Base-by-base conservation (phyloP, 2,888 invertebrate species). In the Dynastes grantii region DNA sequence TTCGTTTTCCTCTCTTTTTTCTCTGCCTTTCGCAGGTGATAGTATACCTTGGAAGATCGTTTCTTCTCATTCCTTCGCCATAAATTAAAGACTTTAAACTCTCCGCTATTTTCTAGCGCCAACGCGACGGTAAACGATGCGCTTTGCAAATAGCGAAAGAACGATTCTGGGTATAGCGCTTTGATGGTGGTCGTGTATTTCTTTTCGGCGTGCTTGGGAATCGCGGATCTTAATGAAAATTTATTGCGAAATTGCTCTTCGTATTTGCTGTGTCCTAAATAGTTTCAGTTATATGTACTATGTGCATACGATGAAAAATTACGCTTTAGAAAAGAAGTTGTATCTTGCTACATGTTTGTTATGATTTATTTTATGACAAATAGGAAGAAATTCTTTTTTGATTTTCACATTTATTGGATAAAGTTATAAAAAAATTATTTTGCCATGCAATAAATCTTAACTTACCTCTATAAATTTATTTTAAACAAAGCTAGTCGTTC, bases 1-100 rank as follows among this genome's bases (percentile, higher is more conserved):
- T 37, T 37, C 32, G 32, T 37, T 37, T 37, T 5, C 32, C 32
- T 37, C 2, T 53, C 53, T 9, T 53, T 53, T n/a, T 53, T n/a
- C 16, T 53, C 3, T 16, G 6, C 53, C 5, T 53, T 53, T 37
- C 32, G n/a, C 53, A 53, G 53, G n/a, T 53, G n/a, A 53, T 53
- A 53, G 53, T 53, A n/a, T 16, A 16, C 16, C 32, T 37, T 37
- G 32, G 32, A 37, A 37, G 32, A 16, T 53, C 53, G 16, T 16
- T 16, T 53, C n/a, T 53, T n/a, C 53, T 16, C 53, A 6, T 53
- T 53, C 13, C 16, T 5, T 16, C 5, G 53, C n/a, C 16, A 13
- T 53, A 53, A 53, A 53, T 53, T 53, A 53, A 53, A 53, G 53
- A 53, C 53, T 53, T 53, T 53, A 37, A 37, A 37, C 5, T 37